Evolutionary conservation across 2,888 invertebrate species (phyloP).

Genomic region (Chydorus sphaericus): DNA sequence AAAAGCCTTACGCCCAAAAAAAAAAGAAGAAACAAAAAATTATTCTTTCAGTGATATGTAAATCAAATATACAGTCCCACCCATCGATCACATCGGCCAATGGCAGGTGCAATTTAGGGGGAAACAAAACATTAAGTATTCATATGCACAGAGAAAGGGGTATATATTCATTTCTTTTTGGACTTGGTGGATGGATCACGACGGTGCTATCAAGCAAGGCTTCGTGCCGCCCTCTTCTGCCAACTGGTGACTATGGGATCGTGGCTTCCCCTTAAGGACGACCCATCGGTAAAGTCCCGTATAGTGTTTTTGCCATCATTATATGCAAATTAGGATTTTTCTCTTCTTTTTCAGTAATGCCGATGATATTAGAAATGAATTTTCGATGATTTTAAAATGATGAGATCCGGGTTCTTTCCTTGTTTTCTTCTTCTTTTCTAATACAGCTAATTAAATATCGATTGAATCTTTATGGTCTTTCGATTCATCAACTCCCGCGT

Average conservation of each 20-base stretch:
- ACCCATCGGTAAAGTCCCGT: too few relatives aligned
- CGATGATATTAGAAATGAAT: not conserved
- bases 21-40: conserved; percentile 5
- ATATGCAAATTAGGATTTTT: conserved; percentile 4
- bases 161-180: not conserved
- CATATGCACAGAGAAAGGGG: not conserved
- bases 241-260: too few relatives aligned
- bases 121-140: not conserved
- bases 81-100: conserved; percentile 5
- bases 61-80: conserved; percentile 5
- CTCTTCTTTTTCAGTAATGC: too few relatives aligned
- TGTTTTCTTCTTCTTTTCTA: not conserved
- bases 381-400: not conserved
- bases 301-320: conserved; percentile 3
- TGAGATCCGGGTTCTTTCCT: conserved; percentile 1
- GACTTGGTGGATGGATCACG: not conserved
- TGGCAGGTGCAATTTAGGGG: conserved; percentile 4
- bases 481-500: not conserved
- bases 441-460: conserved; percentile 1
- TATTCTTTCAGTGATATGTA: conserved; percentile 5
- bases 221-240: too few relatives aligned
- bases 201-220: too few relatives aligned
- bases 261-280: too few relatives aligned
- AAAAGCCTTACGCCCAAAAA: not conserved
- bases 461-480: not conserved